phyloP scores from a whole-genome alignment of 2,888 invertebrate species.

The Acleris laterana region DNA sequence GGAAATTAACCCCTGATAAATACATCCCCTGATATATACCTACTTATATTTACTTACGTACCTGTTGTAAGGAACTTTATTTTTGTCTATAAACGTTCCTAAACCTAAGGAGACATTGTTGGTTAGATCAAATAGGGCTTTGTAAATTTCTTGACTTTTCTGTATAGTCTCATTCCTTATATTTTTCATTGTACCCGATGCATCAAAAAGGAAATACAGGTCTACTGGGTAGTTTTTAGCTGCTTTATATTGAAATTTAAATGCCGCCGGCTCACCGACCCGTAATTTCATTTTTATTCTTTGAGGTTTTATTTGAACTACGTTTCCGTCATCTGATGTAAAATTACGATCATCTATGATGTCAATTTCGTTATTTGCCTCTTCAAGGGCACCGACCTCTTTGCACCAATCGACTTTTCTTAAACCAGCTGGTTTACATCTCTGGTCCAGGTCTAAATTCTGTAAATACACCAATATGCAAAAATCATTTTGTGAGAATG shows the following conservation, averaged over 20 bases:
- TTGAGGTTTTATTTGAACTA: constrained; percentile 29
- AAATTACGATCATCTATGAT: constrained; percentile 12
- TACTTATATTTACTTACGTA: constrained; percentile 4
- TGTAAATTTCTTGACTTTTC: constrained; percentile 25
- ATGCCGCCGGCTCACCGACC: constrained; percentile 19
- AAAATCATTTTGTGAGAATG: too few species aligned
- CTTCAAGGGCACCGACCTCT: background rate
- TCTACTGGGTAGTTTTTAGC: constrained; percentile 26
- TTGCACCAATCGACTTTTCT: constrained; percentile 2
- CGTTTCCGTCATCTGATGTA: constrained; percentile 3
- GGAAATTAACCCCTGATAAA: background rate
- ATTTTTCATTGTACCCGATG: constrained; percentile 9
- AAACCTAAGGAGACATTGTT: constrained; percentile 22
- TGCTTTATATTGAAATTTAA: constrained; percentile 25
- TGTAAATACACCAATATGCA: background rate
- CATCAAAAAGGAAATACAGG: constrained; percentile 27
- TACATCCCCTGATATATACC: background rate
- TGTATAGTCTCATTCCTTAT: background rate
- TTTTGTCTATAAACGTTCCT: constrained; percentile 28
- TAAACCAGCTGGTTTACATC: constrained; percentile 16
- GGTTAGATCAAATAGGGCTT: constrained; percentile 12
- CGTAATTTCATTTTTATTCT: constrained; percentile 22
- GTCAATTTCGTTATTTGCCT: constrained; percentile 3
- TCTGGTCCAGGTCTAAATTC: constrained; percentile 12
- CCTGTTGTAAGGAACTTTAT: constrained; percentile 13